Conservation (phyloP, 1,140 invertebrate genomes). For the Aphelinus certus region DNA sequence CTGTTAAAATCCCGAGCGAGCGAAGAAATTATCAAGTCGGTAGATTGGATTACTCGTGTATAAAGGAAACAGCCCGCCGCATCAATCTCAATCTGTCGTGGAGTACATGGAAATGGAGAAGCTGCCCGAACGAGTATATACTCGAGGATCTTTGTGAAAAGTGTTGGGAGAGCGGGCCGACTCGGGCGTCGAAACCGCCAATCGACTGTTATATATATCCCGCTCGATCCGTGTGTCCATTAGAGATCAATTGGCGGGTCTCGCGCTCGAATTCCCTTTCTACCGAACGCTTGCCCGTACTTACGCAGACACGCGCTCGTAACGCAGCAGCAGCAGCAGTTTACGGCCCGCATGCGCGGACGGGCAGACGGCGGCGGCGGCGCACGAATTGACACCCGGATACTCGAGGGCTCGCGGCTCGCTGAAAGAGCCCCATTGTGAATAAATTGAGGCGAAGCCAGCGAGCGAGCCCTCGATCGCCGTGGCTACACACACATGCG, state of each 20-base stretch:
- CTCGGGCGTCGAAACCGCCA: neutral
- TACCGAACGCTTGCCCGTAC: neutral
- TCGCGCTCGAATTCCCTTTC: conserved; percentile 9
- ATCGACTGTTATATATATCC: neutral
- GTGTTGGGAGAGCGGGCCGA: no score
- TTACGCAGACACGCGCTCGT: neutral
- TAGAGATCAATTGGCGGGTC: conserved; percentile 37
- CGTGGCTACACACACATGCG: neutral
- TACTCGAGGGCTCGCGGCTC: conserved; percentile 50
- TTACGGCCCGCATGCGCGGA: conserved; percentile 51
- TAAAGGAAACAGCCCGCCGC: no score
- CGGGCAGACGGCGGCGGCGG: conserved; percentile 40
- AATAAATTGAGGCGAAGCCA: conserved; percentile 59
- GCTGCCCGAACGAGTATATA: no score
- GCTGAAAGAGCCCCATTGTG: conserved; percentile 62
- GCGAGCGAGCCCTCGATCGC: neutral
- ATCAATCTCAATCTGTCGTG: no score
- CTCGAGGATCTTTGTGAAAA: no score
- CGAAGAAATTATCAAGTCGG: no score
- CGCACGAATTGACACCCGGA: conserved; percentile 51
- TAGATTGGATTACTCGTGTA: no score
- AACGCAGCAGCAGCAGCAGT: conserved; percentile 5
- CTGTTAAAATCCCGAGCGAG: no score
- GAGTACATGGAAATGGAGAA: no score
- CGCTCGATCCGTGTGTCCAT: conserved; percentile 10